Percentiles rank a stretch among this genome's conserved stretches.
phyloP scores from a whole-genome alignment of 2,113 vertebrate genomes.

The Bambusicola thoracicus region DNA sequence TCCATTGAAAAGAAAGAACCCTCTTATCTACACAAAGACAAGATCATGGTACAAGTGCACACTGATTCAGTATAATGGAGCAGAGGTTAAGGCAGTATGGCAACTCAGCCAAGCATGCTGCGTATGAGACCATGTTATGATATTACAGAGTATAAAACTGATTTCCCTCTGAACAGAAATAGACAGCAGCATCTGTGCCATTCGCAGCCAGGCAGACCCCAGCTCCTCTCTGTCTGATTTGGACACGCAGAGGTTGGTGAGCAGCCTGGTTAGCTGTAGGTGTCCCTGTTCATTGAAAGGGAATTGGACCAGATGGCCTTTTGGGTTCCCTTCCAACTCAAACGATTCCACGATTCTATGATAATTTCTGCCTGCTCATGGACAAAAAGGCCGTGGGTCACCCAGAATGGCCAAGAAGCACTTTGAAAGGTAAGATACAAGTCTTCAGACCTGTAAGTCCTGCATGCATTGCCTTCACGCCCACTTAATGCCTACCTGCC shows the following conservation, averaged over 20 bases:
- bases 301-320: too few relatives aligned
- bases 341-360: too few relatives aligned
- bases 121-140: background rate
- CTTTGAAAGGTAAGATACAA: background rate
- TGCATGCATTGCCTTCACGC: background rate
- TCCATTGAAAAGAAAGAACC: background rate
- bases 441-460: background rate
- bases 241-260: background rate
- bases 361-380: accelerated
- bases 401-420: accelerated
- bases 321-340: too few relatives aligned
- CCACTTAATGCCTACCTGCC: background rate
- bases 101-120: background rate
- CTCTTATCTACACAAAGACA: too few relatives aligned
- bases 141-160: background rate
- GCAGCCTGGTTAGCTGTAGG: too few relatives aligned
- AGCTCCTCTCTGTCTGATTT: background rate
- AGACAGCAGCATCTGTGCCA: background rate
- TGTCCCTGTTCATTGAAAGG: too few relatives aligned
- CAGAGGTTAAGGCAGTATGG: background rate
- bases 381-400: background rate
- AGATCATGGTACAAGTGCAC: background rate
- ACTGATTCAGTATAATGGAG: background rate
- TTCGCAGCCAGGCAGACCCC: background rate
- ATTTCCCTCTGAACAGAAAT: background rate